Base-by-base conservation (phyloP, 2,797 vertebrate genomes). In the Fistularia tabacaria region DNA sequence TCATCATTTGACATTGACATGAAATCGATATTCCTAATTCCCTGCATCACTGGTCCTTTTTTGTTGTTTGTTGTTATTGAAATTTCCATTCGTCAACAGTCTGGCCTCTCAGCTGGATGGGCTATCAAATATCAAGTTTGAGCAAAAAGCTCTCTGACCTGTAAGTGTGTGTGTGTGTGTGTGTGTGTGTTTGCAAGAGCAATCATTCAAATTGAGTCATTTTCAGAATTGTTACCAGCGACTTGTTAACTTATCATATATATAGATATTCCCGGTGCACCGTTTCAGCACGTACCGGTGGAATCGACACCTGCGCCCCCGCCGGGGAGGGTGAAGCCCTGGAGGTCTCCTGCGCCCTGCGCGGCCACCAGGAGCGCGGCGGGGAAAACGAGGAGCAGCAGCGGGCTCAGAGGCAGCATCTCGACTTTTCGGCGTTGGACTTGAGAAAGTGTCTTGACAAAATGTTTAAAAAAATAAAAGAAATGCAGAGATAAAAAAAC, bases 331-430 rank as follows among this genome's bases (percentile, higher is more conserved):
- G 38, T 42, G 60, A 79, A 73, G 1, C 71, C 60, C 8, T 67
- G 81, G 9, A 81, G 71, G 66, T 86, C 85, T 8, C 69, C 79
- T 3, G 76, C 59, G 9, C 80, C 67, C 3, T 87, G 79, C 12
- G 71, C 74, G 3, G 73, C 78, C 59, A 73, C 73, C 0, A 75
- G 47, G 14, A 90, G 47, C 40, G 74, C 83, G 8, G 77, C 76
- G 11, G 82, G 81, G 41, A 86, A 64, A 25, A 86, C 1, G 9
- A 91, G 68, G 36, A 89, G 56, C 38, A 82, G 6, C 14, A 82
- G 51, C 1, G 73, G 65, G 10, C 70, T 67, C 7, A 83, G 40
- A 9, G 56, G 65, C 40, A 84, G 41, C 88, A 92, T 88, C 56
- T 55, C 56, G 15, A 53, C 25, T 25, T 3, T 25, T 25, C 5